These are phyloP conservation scores for Ormyrus nitidulus DNA, from an alignment of 2,888 invertebrate genomes.

Conservation along the genomic window DNA sequence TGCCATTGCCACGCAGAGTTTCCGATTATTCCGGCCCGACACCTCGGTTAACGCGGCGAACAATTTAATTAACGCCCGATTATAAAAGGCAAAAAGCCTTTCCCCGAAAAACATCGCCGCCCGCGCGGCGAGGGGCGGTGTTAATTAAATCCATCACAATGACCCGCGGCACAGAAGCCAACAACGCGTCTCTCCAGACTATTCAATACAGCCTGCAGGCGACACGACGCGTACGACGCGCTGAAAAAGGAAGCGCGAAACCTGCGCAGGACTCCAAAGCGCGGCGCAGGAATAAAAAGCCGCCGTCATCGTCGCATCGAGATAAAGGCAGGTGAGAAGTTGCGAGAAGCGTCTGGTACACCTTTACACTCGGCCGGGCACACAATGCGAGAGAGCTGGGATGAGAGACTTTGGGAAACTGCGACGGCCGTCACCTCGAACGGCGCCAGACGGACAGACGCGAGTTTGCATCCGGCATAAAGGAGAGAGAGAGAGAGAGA, in stretches of 20 bases:
- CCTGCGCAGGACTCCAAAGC: neutral
- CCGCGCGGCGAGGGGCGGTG: neutral
- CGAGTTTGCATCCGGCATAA: conserved; percentile 58
- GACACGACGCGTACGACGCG: neutral
- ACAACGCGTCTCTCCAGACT: conserved; percentile 8
- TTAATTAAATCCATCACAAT: conserved; percentile 36
- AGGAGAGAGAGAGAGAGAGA: conserved; percentile 42
- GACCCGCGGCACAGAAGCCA: conserved; percentile 30
- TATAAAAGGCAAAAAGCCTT: no score
- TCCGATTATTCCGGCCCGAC: no score
- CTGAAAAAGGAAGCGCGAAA: conserved; percentile 18
- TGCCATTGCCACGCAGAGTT: no score
- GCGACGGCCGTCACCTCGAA: neutral
- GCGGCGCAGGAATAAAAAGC: conserved; percentile 24
- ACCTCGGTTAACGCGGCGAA: no score
- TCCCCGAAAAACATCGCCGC: neutral
- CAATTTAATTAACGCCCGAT: no score
- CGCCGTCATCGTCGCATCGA: neutral
- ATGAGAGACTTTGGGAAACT: conserved; percentile 10
- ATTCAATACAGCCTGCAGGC: neutral
- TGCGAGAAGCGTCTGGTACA: conserved; percentile 16
- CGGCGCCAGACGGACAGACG: conserved; percentile 32
- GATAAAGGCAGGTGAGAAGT: conserved; percentile 51
- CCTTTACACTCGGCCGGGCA: conserved; percentile 24
- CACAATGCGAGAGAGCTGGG: conserved; percentile 20